These are phyloP conservation scores for Hozukius guyotensis DNA, from an alignment of 2,797 vertebrate species.

Conservation along the genomic window DNA sequence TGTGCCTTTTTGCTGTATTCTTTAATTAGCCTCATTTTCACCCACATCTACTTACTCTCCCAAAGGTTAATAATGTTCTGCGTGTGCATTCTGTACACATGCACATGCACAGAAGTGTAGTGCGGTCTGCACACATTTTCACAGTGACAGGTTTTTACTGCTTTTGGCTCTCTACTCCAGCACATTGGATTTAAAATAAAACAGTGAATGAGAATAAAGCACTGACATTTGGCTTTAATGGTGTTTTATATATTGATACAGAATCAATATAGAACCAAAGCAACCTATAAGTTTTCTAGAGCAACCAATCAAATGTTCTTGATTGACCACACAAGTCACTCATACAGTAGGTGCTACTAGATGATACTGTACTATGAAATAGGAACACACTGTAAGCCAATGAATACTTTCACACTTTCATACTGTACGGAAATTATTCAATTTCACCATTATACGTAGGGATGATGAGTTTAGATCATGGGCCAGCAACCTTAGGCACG, in stretches of 20 bases:
- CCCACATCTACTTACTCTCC: constrained; percentile 33
- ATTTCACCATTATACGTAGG: not conserved
- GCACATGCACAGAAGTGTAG: constrained; percentile 6
- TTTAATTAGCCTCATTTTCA: constrained; percentile 66
- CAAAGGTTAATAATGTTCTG: constrained; percentile 62
- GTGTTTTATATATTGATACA: not conserved
- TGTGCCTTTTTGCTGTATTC: constrained; percentile 48
- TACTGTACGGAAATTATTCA: not conserved
- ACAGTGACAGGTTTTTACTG: constrained; percentile 6
- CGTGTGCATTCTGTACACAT: not conserved
- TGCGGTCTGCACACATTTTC: not conserved
- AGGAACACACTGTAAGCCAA: not conserved
- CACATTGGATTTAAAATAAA: not conserved
- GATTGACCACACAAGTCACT: not conserved
- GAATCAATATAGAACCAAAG: not conserved
- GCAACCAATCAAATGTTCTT: not conserved
- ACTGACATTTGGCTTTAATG: not conserved
- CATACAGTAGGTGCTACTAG: not conserved
- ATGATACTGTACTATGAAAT: not conserved
- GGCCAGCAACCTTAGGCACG: too few species aligned
- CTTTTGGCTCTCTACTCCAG: not conserved
- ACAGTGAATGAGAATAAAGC: not conserved
- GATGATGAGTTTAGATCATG: not conserved
- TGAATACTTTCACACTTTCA: not conserved
- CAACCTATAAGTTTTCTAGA: not conserved